Evolutionary conservation across 2,888 invertebrate genomes (phyloP), one percentile per base, ranked within the genome.

Genomic region (Ischnura elegans): DNA sequence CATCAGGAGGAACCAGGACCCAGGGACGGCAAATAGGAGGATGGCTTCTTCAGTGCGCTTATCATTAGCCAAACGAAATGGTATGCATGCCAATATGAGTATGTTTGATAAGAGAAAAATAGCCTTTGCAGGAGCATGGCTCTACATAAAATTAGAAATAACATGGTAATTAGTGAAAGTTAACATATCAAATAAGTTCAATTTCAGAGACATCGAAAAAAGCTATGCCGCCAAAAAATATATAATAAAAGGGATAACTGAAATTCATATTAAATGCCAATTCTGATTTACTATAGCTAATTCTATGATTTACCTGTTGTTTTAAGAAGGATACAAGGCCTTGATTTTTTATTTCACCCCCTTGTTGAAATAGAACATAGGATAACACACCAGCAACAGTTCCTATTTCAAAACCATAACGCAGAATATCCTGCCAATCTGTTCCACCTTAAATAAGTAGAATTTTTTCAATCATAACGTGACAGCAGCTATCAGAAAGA

Each of bases 1-100:
- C 98, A 99, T 99, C 43, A 99, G 97, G 86, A 99, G 97, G 96
- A 99, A 99, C 99, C 99, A 99, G 61, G 98, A 98, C 6, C 99
- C 98, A 0, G 99, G 99, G 43, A 99, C 97, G 0, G 99, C 98
- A 95, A 99, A 98, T 76, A 99, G 97, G 46, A 99, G 96, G 93
- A 99, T 97, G 0, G 98, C 98, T 96, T 99, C 99, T 96, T 99
- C 99, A 0, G 98, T 97, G 95, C 97, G 97, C 87, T 97, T 97
- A 95, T 98, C 97, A 19, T 97, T 97, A 94, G 97, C 97, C 25
- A 98, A 95, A 8, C 99, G 97, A 94, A 97, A 98, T 0, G 99
- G 99, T 94, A 99, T 98, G 95, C 99, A 99, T 0, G 98, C 97
- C 95, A 99, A 96, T 93, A 99, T 98, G 86, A 99, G 96, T 76